Evolutionary conservation across 2,113 vertebrate genomes (phyloP), one percentile per base, ranked within the genome.

Genomic region (Amia ocellicauda): DNA sequence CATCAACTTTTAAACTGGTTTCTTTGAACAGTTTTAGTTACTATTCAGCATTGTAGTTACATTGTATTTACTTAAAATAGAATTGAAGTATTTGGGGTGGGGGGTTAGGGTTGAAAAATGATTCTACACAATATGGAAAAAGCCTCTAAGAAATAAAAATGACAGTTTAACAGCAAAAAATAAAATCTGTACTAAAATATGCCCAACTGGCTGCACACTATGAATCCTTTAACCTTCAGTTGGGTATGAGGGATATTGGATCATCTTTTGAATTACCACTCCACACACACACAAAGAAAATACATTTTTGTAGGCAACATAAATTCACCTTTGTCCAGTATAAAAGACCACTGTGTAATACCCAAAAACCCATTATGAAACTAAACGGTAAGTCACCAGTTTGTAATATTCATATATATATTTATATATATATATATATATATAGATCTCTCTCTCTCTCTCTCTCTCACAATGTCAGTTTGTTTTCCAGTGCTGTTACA

Each of bases 281-380:
- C 42, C 3, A 45, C 20, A 53, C 55, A 52, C 22, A 53, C 49
- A 41, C 29, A 63, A 52, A 22, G 60, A 52, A 63, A 49, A 56
- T 45, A 67, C 13, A 51, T 49, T n/a, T 17, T 53, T 53, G 51
- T 53, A 53, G 51, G 51, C 20, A 19, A 53, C 20, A 20, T 80
- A 81, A 87, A 87, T 76, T 81, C 85, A 88, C 87, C 87, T 83
- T 88, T 87, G 86, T 90, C 87, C 83, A 87, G 86, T 86, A 88
- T 81, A 81, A 84, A 82, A 79, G 78, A 82, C 82, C 71, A 62
- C 75, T 55, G 60, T 67, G 79, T 76, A 73, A 82, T 71, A 76
- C 72, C 77, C 74, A 75, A 80, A 72, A 68, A 72, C 71, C 57
- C 69, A 66, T 65, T 79, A 74, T 78, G 78, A 79, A 60, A 57